Evolutionary conservation across 2,113 vertebrate genomes (phyloP).

Genomic region (Merops nubicus): DNA sequence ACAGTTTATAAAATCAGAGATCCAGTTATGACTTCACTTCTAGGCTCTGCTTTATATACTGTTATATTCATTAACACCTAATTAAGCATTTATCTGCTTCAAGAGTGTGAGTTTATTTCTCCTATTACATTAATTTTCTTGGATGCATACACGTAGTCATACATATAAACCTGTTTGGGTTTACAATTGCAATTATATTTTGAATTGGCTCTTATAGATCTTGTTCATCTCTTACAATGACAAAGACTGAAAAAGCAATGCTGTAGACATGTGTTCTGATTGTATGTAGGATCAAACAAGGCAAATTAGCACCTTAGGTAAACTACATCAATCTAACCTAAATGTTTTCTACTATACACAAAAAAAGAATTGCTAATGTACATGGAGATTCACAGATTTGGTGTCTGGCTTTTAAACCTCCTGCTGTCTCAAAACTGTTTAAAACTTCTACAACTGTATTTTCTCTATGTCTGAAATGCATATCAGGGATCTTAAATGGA

Average conservation of each 20-base stretch:
- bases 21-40: not conserved
- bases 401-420: not conserved
- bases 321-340: not conserved
- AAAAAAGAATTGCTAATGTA: not conserved
- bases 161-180: not conserved
- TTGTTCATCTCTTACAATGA: not conserved
- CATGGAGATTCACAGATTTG: not conserved
- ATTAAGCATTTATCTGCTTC: not conserved
- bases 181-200: not conserved
- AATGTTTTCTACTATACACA: not conserved
- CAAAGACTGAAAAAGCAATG: not conserved
- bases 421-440: not conserved
- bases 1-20: not conserved
- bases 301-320: not conserved
- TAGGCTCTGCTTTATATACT: not conserved
- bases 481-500: not conserved
- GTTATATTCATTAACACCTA: not conserved
- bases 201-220: not conserved
- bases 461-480: not conserved
- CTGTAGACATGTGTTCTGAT: accelerated
- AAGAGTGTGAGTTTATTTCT: not conserved
- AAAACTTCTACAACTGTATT: not conserved
- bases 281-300: not conserved
- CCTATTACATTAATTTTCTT: not conserved
- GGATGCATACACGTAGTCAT: not conserved